phyloP scores from a whole-genome alignment of 92 coral and sea anemone genomes.

The Muricea muricata region DNA sequence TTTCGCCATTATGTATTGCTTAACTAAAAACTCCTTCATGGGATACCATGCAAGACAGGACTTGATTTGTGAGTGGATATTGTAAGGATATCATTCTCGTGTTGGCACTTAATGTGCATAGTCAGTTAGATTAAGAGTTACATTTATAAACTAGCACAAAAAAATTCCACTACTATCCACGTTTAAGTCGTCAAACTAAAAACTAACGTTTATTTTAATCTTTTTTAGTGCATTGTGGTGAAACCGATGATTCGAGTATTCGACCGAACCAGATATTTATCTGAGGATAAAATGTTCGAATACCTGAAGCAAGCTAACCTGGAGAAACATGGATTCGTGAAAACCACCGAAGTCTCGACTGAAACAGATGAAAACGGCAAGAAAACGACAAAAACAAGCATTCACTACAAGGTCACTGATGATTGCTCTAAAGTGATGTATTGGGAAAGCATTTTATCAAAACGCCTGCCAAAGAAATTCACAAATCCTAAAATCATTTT shows the following conservation, averaged over 20 bases:
- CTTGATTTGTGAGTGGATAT: too few relatives aligned
- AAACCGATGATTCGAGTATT: slow-evolving; percentile 8
- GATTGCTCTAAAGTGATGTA: not conserved
- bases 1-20: too few relatives aligned
- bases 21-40: too few relatives aligned
- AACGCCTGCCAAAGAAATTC: slow-evolving; percentile 7
- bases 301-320: not conserved
- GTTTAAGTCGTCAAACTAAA: too few relatives aligned
- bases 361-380: slow-evolving; percentile 29
- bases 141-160: too few relatives aligned
- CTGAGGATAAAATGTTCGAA: not conserved
- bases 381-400: not conserved
- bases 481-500: not conserved
- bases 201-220: too few relatives aligned
- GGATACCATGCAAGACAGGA: too few relatives aligned
- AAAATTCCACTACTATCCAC: too few relatives aligned
- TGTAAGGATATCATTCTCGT: too few relatives aligned
- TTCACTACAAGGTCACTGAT: slow-evolving; percentile 6
- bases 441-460: not conserved
- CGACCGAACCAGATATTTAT: not conserved
- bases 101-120: too few relatives aligned
- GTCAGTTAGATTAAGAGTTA: too few relatives aligned
- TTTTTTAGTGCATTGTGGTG: not conserved
- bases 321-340: not conserved
- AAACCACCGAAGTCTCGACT: not conserved